Conservation (phyloP, 2,888 invertebrate species). For the Polydrusus tereticollis region DNA sequence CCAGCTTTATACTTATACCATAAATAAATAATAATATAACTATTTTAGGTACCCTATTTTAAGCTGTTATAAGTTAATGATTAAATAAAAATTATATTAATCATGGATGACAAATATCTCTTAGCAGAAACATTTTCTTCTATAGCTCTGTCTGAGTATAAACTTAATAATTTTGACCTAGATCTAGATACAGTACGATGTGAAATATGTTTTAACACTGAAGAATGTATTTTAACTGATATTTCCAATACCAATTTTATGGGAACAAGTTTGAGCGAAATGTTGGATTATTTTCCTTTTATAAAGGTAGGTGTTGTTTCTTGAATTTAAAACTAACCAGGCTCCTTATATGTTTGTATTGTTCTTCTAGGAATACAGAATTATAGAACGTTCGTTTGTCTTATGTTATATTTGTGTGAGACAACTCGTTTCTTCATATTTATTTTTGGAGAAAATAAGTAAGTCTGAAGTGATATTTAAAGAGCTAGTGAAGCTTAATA, state of each 20-base stretch:
- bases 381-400: background rate
- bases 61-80: background rate
- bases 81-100: background rate
- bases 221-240: background rate
- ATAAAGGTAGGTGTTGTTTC: too few relatives aligned
- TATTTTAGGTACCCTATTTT: too few relatives aligned
- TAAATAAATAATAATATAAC: too few relatives aligned
- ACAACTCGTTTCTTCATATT: background rate
- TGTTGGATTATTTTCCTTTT: background rate
- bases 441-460: constrained; percentile 8
- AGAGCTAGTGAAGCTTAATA: background rate
- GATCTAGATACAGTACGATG: background rate
- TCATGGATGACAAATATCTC: background rate
- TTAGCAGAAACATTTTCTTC: background rate
- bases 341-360: background rate
- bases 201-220: background rate
- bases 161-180: background rate
- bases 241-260: background rate
- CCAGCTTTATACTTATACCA: too few relatives aligned
- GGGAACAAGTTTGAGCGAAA: background rate
- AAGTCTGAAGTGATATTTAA: constrained; percentile 5
- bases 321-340: background rate
- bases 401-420: background rate
- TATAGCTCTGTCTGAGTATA: background rate
- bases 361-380: background rate